phyloP scores from a whole-genome alignment of 2,797 vertebrate species.

The Microhierax caerulescens region DNA sequence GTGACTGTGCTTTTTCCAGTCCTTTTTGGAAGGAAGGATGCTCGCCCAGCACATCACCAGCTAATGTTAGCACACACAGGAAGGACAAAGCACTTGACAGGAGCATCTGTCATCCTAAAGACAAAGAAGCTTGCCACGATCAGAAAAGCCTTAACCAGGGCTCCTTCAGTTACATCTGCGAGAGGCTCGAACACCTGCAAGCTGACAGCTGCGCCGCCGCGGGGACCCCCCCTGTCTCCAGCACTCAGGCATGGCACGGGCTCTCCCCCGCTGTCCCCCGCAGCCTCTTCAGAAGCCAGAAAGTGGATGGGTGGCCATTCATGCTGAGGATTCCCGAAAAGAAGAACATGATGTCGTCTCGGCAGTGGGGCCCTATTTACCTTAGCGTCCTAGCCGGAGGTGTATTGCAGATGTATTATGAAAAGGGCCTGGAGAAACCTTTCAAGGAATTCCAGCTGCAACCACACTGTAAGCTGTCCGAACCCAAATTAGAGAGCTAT shows the following conservation, averaged over 20 bases:
- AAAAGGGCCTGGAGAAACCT: constrained; percentile 94
- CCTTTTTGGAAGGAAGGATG: constrained; percentile 87
- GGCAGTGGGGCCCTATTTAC: constrained; percentile 97
- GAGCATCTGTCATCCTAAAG: not conserved
- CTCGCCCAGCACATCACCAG: constrained; percentile 72
- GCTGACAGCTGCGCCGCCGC: constrained; percentile 53
- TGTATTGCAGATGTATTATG: constrained; percentile 93
- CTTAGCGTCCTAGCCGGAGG: constrained; percentile 88
- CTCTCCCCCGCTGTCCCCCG: constrained; percentile 75
- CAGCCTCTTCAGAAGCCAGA: constrained; percentile 84
- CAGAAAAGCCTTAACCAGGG: constrained; percentile 86
- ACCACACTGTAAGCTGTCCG: constrained; percentile 86
- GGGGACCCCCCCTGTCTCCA: constrained; percentile 1
- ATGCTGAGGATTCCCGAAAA: constrained; percentile 98
- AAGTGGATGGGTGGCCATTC: constrained; percentile 89
- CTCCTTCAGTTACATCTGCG: constrained; percentile 88
- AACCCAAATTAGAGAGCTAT: constrained; percentile 91
- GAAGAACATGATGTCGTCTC: constrained; percentile 98
- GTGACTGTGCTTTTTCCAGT: constrained; percentile 85
- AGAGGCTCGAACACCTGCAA: constrained; percentile 86
- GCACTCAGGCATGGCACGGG: not conserved
- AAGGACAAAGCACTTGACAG: constrained; percentile 48
- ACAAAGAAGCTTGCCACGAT: constrained; percentile 51
- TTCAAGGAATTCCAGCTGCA: constrained; percentile 94
- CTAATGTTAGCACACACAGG: constrained; percentile 74